These are phyloP conservation scores for Syritta pipiens DNA, from an alignment of 2,888 invertebrate genomes.

Conservation along the genomic window DNA sequence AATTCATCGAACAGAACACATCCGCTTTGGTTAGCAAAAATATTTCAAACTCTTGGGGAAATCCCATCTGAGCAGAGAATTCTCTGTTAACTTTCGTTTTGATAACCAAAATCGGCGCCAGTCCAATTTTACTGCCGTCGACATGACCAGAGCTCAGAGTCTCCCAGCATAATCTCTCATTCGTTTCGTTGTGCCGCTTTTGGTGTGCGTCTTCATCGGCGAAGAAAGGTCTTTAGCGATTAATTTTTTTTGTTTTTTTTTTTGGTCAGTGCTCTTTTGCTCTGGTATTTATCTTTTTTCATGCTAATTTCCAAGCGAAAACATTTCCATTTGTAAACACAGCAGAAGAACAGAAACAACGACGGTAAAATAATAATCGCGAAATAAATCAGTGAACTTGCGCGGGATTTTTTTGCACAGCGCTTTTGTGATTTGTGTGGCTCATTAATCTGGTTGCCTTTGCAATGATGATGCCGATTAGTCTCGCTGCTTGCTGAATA, in stretches of 20 bases:
- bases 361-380: not conserved
- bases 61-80: slow-evolving; percentile 39
- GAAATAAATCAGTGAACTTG: not conserved
- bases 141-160: slow-evolving; percentile 12
- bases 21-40: slow-evolving; percentile 44
- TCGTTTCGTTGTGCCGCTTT: not conserved
- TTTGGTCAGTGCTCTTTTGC: slow-evolving; percentile 38
- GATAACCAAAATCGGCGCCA: slow-evolving; percentile 37
- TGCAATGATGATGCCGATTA: slow-evolving; percentile 15
- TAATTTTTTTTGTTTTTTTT: no score
- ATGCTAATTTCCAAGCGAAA: slow-evolving; percentile 9
- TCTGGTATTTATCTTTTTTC: slow-evolving; percentile 12
- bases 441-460: slow-evolving; percentile 7
- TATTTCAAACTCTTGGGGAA: slow-evolving; percentile 22
- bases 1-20: slow-evolving; percentile 13
- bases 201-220: no score
- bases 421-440: slow-evolving; percentile 13
- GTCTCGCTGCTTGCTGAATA: slow-evolving; percentile 2
- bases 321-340: slow-evolving; percentile 24
- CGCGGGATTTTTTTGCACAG: slow-evolving; percentile 3
- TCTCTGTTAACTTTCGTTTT: slow-evolving; percentile 48
- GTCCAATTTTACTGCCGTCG: slow-evolving; percentile 39
- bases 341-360: no score
- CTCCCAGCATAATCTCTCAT: slow-evolving; percentile 20
- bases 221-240: no score